phyloP scores from a whole-genome alignment of 1,140 invertebrate species.

The Lordiphosa stackelbergi region DNA sequence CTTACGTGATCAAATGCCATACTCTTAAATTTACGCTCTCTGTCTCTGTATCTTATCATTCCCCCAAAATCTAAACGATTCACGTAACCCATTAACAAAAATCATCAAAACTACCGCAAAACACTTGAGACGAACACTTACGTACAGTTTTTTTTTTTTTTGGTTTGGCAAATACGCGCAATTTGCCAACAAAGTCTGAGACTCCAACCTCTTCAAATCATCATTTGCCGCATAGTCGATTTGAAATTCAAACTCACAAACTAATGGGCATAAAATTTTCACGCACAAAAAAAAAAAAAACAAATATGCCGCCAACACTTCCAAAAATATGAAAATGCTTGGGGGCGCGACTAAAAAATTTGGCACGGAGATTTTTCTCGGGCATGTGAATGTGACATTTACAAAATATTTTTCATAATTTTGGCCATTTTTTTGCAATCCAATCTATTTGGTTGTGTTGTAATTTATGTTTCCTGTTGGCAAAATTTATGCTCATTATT shows the following conservation, averaged over 20 bases:
- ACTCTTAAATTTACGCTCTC: background rate
- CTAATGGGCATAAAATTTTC: conserved; percentile 34
- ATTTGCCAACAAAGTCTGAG: background rate
- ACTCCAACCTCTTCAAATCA: conserved; percentile 9
- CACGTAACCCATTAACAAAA: conserved; percentile 23
- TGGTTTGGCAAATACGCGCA: conserved; percentile 1
- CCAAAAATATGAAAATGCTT: conserved; percentile 29
- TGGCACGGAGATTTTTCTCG: conserved; percentile 29
- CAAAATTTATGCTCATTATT: conserved; percentile 41
- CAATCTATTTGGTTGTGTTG: conserved; percentile 18
- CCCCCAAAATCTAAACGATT: conserved; percentile 21
- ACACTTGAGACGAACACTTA: conserved; percentile 28
- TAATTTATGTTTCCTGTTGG: conserved; percentile 52
- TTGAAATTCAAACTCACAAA: conserved; percentile 33
- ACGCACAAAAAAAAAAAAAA: conserved; percentile 18
- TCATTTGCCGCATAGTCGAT: conserved; percentile 20
- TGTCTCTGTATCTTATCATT: conserved; percentile 2
- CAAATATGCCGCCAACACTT: conserved; percentile 27
- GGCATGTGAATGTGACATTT: conserved; percentile 55
- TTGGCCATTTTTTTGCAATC: conserved; percentile 14
- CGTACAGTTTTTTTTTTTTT: background rate
- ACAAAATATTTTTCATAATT: conserved; percentile 37
- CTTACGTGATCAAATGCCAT: background rate
- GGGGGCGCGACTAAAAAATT: conserved; percentile 44
- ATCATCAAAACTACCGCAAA: conserved; percentile 18